Evolutionary conservation across 2,797 vertebrate species (phyloP).

Genomic region (Acestrorhynchus altus): DNA sequence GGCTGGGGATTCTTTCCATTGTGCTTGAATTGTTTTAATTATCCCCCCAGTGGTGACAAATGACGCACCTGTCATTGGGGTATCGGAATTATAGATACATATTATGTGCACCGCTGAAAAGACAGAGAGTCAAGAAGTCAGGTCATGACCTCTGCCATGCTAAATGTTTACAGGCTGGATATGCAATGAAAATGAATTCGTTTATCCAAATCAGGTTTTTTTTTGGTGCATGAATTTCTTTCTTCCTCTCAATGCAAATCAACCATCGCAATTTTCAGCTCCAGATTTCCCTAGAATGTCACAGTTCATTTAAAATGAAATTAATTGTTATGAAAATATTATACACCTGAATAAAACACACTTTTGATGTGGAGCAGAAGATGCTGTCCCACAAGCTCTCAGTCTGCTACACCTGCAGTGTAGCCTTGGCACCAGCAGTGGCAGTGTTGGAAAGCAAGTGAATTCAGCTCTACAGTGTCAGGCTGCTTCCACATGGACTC

Average conservation of each 20-base stretch:
- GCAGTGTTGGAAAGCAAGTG: constrained; percentile 45
- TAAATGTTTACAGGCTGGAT: background rate
- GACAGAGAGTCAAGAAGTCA: constrained; percentile 43
- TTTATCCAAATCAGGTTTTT: background rate
- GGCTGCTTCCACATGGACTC: background rate
- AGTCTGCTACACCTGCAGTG: constrained; percentile 34
- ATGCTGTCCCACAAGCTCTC: background rate
- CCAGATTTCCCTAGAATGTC: background rate
- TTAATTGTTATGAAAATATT: background rate
- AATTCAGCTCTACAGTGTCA: background rate
- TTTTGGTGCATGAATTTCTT: background rate
- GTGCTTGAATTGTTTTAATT: constrained; percentile 96
- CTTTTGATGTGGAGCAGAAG: background rate
- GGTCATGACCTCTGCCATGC: constrained; percentile 14
- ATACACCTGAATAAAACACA: background rate
- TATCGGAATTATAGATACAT: constrained; percentile 64
- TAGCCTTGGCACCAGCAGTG: constrained; percentile 23
- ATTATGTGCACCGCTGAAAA: constrained; percentile 39
- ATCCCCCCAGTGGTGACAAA: constrained; percentile 80
- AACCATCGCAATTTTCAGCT: background rate
- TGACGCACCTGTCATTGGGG: constrained; percentile 62
- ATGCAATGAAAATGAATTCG: background rate
- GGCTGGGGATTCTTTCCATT: constrained; percentile 84
- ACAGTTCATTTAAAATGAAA: background rate
- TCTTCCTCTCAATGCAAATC: background rate